phyloP scores from a whole-genome alignment of 2,888 invertebrate genomes.

The Stictocephala bisonia region DNA sequence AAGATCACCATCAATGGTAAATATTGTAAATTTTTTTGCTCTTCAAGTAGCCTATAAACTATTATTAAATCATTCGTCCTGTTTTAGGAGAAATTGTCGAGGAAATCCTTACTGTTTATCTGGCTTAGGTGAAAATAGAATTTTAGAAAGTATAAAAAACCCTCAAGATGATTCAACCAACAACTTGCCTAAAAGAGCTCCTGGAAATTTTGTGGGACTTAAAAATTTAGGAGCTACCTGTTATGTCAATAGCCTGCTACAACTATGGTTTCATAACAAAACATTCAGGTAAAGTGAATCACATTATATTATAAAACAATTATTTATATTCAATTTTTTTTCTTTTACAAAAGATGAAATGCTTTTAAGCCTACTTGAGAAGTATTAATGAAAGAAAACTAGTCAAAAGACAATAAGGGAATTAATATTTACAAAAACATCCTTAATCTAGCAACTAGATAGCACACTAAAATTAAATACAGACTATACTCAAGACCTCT shows the following conservation, averaged over 20 bases:
- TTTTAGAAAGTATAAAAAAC: conserved; percentile 66
- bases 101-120: conserved; percentile 71
- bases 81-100: conserved; percentile 69
- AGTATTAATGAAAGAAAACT: no score
- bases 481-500: no score
- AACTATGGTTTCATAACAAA: conserved; percentile 74
- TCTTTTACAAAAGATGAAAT: no score
- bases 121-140: conserved; percentile 70
- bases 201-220: conserved; percentile 69
- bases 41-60: neutral
- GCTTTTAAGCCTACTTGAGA: no score
- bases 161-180: conserved; percentile 61
- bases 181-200: conserved; percentile 63
- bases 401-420: no score
- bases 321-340: no score
- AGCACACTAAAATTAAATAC: no score
- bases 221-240: conserved; percentile 75
- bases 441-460: no score
- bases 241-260: conserved; percentile 73
- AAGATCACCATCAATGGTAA: no score
- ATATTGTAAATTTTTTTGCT: neutral
- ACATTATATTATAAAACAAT: neutral
- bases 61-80: neutral
- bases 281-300: conserved; percentile 65
- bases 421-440: no score